These are phyloP conservation scores for Anser brachyrhynchus DNA, from an alignment of 2,113 vertebrate species.

Conservation along the genomic window DNA sequence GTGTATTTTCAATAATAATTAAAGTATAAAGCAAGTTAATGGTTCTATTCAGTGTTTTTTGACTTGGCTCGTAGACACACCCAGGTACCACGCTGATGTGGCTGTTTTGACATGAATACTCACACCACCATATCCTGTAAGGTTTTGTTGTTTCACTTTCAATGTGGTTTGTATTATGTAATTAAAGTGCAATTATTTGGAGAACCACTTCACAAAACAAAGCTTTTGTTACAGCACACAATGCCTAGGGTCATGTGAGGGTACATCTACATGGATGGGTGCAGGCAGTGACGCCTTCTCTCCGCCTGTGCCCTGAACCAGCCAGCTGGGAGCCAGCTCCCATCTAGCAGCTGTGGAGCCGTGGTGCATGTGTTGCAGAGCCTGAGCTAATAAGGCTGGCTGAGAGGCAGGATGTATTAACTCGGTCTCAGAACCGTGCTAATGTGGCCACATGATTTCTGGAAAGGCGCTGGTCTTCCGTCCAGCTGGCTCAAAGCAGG, in stretches of 20 bases:
- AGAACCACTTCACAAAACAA: not conserved
- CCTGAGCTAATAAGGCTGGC: not conserved
- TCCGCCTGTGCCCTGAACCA: not conserved
- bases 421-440: not conserved
- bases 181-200: not conserved
- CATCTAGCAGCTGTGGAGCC: not conserved
- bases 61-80: not conserved
- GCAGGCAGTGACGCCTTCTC: not conserved
- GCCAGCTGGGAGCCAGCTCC: not conserved
- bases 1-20: not conserved
- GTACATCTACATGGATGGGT: not conserved
- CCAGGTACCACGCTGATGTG: not conserved
- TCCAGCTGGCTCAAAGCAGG: not conserved
- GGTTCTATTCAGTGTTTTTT: not conserved
- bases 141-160: not conserved
- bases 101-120: not conserved
- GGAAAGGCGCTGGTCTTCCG: not conserved
- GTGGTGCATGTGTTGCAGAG: rapidly evolving
- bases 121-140: not conserved
- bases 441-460: conserved; percentile 6
- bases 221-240: not conserved
- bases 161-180: not conserved
- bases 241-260: not conserved
- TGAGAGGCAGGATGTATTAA: not conserved
- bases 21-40: not conserved